Base-by-base conservation (phyloP, 2,888 invertebrate genomes). In the Horisme vitalbata region DNA sequence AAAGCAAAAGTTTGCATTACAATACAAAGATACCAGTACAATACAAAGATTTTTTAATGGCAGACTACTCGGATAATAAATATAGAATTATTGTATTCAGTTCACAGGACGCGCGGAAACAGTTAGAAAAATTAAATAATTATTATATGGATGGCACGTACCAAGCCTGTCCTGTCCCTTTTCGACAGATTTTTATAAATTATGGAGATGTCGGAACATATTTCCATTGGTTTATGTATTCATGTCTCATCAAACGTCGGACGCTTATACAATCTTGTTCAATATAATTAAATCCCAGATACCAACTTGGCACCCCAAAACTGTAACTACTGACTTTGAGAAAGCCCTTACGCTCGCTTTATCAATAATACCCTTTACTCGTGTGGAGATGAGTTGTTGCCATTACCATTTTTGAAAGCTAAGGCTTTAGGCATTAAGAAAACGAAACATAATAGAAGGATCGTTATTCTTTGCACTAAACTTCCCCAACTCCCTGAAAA, bases 31-130 rank as follows among this genome's bases (percentile, higher is more conserved):
- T 46, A 30, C 46, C 46, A 31, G 27, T 23, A 14, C 32, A 33
- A 37, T 23, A 34, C 14, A 24, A 34, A 34, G 24, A 34, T 34
- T 47, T 47, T 31, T 24, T 48, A 26, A 28, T 48, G 30, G 47
- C 32, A 18, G 37, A 48, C 37, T 48, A 48, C 30, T 26, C 12
- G 24, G 18, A 26, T 14, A 32, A 37, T 18, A 33, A 28, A 8
- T 15, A 32, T 26, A 31, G 47, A 38, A 48, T 48, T 12, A 18
- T 48, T 30, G 24, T 37, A 27, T 49, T 49, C 44, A 35, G 44
- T 24, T 49, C 44, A 37, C 20, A 31, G 24, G 37, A 43, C 11
- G 34, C 36, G 10, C 21, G 36, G 28, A 23, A 39, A 30, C 24
- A 18, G 24, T 31, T 34, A 27, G 35, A 35, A 35, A 24, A 35